Evolutionary conservation across 2,888 invertebrate species (phyloP), one percentile per base, ranked within the genome.

Genomic region (Trissolcus japonicus): DNA sequence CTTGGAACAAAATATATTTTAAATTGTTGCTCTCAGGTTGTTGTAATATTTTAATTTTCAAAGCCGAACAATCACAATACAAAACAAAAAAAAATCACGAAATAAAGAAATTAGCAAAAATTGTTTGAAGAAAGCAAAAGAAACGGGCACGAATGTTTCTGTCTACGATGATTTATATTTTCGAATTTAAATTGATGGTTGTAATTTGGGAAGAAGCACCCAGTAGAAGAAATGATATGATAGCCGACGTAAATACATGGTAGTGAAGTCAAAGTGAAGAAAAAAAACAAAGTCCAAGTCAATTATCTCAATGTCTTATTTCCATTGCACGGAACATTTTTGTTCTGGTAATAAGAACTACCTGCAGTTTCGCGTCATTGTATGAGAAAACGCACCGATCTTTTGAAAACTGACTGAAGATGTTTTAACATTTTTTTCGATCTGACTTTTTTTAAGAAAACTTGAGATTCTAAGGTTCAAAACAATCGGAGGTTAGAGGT

Each of bases 171-270:
- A 54, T 25, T 13, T 54, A 54, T 63, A 14, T 43, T 41, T 40
- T 19, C 43, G 16, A 41, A 25, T 40, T 19, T 63, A 35, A 63
- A 35, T 35, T 35, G 35, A 35, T 35, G 35, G 35, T 35, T 35
- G 35, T 35, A 35, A 35, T 35, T 35, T 35, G 35, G 35, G 35
- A 35, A 35, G 35, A 35, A 29, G 56, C 71, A 55, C 57, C 66
- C 71, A 65, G 19, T 75, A 71, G 61, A 66, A 62, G 71, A 76
- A 76, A 76, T 72, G 72, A 76, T 67, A 51, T 62, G 67, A 72
- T 72, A 29, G 65, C 17, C 62, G 35, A 35, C 35, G 35, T 35
- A 35, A 35, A 35, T 9, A 35, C 35, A 35, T 35, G 35, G 35
- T 35, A 35, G 35, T 35, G 35, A 35, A 35, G 35, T 35, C 35